Evolutionary conservation across 30 jellyfish, hydroid and myxozoan species (phyloP).

Genomic region (Cassiopea xamachana): DNA sequence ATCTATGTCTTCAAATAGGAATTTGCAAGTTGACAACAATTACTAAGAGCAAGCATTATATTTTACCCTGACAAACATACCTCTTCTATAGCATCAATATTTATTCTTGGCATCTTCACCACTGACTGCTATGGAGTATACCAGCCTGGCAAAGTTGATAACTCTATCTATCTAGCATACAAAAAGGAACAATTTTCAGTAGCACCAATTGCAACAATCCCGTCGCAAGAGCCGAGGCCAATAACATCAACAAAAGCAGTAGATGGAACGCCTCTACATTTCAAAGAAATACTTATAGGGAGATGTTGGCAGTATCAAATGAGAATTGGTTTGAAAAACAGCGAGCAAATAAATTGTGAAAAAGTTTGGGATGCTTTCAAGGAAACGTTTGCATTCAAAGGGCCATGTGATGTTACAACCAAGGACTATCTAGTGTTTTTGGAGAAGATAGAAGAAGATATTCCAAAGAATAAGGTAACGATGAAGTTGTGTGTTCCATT

Average conservation of each 20-base stretch:
- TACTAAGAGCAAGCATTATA: too few relatives aligned
- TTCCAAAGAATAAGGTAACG: conserved; percentile 81
- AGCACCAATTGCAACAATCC: neutral
- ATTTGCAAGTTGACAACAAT: too few relatives aligned
- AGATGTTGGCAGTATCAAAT: conserved; percentile 94
- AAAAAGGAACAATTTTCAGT: neutral
- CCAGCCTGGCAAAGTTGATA: neutral
- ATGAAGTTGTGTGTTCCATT: neutral
- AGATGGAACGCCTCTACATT: conserved; percentile 81
- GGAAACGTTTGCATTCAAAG: conserved; percentile 86
- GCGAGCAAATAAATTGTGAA: conserved; percentile 72
- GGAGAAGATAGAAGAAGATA: conserved; percentile 84
- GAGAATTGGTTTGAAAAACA: conserved; percentile 71
- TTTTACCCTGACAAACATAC: too few relatives aligned
- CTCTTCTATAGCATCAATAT: neutral
- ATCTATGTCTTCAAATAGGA: too few relatives aligned
- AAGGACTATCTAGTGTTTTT: conserved; percentile 69
- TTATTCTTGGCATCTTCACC: neutral
- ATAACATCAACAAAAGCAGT: conserved; percentile 46
- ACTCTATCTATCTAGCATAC: neutral
- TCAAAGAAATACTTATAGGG: conserved; percentile 86
- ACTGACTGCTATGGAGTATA: neutral
- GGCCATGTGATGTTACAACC: conserved; percentile 90
- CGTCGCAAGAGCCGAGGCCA: conserved; percentile 49
- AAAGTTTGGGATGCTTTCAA: conserved; percentile 78